Conservation (phyloP, 1,140 invertebrate genomes). For the Habropoda laboriosa region DNA sequence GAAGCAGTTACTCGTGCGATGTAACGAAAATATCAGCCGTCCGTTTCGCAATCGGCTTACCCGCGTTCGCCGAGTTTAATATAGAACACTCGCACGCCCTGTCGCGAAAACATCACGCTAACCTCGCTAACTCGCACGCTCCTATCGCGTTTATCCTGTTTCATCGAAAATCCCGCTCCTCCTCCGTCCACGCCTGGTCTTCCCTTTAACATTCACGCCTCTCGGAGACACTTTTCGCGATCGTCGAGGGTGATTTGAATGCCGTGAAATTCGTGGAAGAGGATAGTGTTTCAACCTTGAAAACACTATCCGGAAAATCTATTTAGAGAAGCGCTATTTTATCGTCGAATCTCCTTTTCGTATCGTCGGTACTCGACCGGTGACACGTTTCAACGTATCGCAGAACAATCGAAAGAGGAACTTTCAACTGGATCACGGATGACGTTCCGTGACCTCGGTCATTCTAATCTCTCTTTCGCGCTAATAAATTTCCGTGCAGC, state of each 20-base stretch:
- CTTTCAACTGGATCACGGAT: background rate
- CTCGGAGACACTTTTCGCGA: no score
- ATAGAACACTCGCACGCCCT: conserved; percentile 73
- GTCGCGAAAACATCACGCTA: conserved; percentile 71
- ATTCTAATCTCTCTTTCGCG: conserved; percentile 41
- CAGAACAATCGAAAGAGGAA: no score
- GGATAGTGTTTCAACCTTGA: no score
- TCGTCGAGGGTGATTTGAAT: no score
- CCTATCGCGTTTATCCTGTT: conserved; percentile 20
- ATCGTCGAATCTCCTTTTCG: no score
- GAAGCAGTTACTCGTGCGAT: conserved; percentile 78
- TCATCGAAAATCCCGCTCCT: conserved; percentile 23
- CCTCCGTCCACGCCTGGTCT: no score
- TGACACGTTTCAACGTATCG: no score
- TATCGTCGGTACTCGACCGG: no score
- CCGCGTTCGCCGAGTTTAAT: conserved; percentile 76
- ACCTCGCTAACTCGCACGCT: conserved; percentile 44
- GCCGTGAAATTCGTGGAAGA: no score
- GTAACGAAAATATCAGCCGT: conserved; percentile 78
- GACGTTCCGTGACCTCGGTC: conserved; percentile 16
- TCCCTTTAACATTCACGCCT: no score
- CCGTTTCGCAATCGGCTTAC: conserved; percentile 76
- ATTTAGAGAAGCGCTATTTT: no score
- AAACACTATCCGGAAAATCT: no score
- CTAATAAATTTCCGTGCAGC: conserved; percentile 15